Base-by-base conservation (phyloP, 2,113 vertebrate species). In the Theristicus caerulescens region DNA sequence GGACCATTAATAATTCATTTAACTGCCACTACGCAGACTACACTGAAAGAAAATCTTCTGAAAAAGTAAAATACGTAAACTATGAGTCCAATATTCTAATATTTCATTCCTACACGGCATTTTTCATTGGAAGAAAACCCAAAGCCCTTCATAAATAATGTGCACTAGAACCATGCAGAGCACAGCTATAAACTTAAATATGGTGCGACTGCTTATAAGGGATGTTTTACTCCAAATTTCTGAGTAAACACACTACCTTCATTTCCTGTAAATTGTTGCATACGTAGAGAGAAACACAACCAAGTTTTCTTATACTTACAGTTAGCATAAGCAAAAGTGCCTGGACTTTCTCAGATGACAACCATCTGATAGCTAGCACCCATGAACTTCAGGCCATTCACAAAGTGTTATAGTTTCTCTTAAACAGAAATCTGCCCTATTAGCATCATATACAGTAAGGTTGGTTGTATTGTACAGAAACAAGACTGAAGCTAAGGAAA, bases 401-500 rank as follows among this genome's bases (percentile, higher is more conserved):
- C 22, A 42, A 44, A 85, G 25, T 8, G 29, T 47, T n/a, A 14
- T 2, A 20, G 2, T 20, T 85, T 26, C 24, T 65, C 31, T n/a
- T 12, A 66, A 69, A n/a, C 2, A 87, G 5, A 58, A 76, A 36
- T 78, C 44, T 72, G 82, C 5, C 12, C 6, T 10, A 5, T 20
- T 22, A 49, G 1, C 7, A 25, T 27, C 34, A 11, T 12, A 5
- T 11, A 16, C 2, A 11, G 3, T n/a, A 11, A 34, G 7, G 2
- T 3, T 69, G 12, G 7, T 29, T 69, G 6, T 7, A 32, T 22
- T 24, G 13, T 16, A 4, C 7, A 17, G 21, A 81, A 58, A 34
- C 1, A 58, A 18, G 13, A 61, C 0, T 27, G 24, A 61, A 70
- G 6, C 3, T 47, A 17, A 46, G 17, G 32, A 88, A 86, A 77